Evolutionary conservation across 2,888 invertebrate species (phyloP), one percentile per base, ranked within the genome.

Genomic region (Agrochola circellaris): DNA sequence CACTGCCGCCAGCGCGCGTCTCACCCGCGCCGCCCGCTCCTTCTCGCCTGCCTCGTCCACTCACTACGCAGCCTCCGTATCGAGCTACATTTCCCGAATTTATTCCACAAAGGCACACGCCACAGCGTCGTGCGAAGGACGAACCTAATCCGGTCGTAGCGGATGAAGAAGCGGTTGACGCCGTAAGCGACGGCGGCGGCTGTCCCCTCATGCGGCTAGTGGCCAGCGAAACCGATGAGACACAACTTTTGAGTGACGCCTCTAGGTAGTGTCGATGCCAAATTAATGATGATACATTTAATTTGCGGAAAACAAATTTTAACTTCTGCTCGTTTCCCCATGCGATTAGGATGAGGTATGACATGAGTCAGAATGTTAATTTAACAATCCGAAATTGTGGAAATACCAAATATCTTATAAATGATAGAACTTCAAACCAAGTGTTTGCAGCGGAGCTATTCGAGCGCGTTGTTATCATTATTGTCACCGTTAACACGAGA

Each of bases 31-130:
- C 89, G 88, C 87, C 79, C 88, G 90, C 75, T 82, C 73, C 67
- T 81, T 81, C 77, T 82, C 83, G 88, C 91, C 84, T 74, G 83
- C 51, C 84, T 84, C 90, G 90, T 90, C 89, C 92, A 90, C 92
- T 93, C 92, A 96, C 94, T 95, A 95, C 95, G 96, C 96, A 95
- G 96, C 95, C 96, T 95, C 95, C 93, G 95, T 96, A 96, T 95
- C 95, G 95, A 96, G 95, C 96, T 93, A 95, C 93, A 92, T 89
- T 94, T 93, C 92, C 94, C 94, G 88, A 93, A 94, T 93, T 93
- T 92, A 91, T 92, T 93, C 90, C 84, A 87, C 89, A 86, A 91
- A 90, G 90, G 91, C 89, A 91, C 89, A 89, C 89, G 89, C 92
- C 94, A 93, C 93, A 89, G 88, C 87, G 86, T 84, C 86, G 82